A percentile compares a stretch with the other conserved stretches of the same genome.
Evolutionary conservation across 2,888 invertebrate species (phyloP).

Genomic region (Steromphala cineraria): DNA sequence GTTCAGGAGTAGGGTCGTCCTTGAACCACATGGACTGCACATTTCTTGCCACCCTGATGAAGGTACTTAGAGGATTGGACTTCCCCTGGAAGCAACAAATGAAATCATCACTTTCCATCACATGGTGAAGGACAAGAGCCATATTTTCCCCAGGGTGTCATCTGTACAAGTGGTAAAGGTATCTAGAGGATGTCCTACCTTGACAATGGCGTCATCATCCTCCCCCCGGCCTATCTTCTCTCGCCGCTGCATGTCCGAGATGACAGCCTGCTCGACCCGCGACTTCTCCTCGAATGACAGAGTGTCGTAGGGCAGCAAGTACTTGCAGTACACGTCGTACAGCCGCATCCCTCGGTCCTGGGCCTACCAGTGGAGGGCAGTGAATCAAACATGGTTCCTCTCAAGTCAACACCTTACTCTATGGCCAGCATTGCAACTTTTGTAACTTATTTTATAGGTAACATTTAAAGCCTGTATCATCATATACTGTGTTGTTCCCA

Average conservation of each 20-base stretch:
- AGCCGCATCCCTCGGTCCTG: slow-evolving; percentile 88
- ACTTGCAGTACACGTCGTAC: slow-evolving; percentile 93
- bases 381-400: no score
- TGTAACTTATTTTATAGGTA: no score
- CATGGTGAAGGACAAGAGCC: no score
- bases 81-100: slow-evolving; percentile 80
- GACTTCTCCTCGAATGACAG: slow-evolving; percentile 81
- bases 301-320: slow-evolving; percentile 91
- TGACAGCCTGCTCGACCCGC: slow-evolving; percentile 65
- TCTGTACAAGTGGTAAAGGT: no score
- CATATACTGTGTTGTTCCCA: no score
- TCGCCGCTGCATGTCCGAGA: slow-evolving; percentile 50
- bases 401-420: no score
- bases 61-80: slow-evolving; percentile 87
- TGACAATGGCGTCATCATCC: slow-evolving; percentile 42
- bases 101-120: no score
- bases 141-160: no score
- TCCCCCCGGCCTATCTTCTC: slow-evolving; percentile 44
- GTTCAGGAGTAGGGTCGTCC: slow-evolving; percentile 79
- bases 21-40: slow-evolving; percentile 88
- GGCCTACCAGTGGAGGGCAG: slow-evolving; percentile 66
- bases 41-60: slow-evolving; percentile 88
- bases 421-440: no score
- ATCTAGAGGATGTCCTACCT: slow-evolving; percentile 24
- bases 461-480: no score